phyloP scores from a whole-genome alignment of 2,888 invertebrate genomes.

The Ophion slaviceki region DNA sequence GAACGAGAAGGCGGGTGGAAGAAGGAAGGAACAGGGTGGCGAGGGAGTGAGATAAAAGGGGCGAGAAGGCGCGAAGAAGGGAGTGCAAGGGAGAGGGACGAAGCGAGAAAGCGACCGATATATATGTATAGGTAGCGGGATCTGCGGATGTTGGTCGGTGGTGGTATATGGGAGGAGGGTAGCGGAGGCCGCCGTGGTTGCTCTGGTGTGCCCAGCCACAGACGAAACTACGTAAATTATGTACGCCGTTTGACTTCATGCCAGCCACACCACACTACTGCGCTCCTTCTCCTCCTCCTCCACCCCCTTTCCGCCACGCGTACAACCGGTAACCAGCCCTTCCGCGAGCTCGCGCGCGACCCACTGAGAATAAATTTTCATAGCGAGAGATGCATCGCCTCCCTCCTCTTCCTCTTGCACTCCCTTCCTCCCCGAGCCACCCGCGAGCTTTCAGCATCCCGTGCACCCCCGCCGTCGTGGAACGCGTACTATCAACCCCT shows the following conservation, averaged over 20 bases:
- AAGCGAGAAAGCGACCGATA: background rate
- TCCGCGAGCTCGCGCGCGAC: constrained; percentile 67
- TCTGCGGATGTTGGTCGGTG: constrained; percentile 25
- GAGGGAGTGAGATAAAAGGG: background rate
- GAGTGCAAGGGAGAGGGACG: background rate
- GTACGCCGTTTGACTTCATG: constrained; percentile 81
- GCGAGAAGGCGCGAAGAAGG: background rate
- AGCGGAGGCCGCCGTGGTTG: constrained; percentile 48
- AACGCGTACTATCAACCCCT: constrained; percentile 21
- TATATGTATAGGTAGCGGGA: background rate
- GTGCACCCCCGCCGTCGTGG: background rate
- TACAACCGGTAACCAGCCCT: constrained; percentile 64
- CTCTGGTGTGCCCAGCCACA: constrained; percentile 71
- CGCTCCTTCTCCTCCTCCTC: constrained; percentile 69
- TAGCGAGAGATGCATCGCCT: constrained; percentile 68
- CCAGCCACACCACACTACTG: constrained; percentile 77
- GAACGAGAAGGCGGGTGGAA: constrained; percentile 1
- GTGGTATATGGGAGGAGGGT: constrained; percentile 10
- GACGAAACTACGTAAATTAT: constrained; percentile 81
- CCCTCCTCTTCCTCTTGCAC: constrained; percentile 19
- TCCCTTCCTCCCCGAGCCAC: constrained; percentile 12
- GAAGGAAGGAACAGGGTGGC: background rate
- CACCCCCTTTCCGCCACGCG: constrained; percentile 47
- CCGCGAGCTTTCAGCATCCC: constrained; percentile 33
- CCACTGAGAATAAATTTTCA: constrained; percentile 77